Evolutionary conservation across 2,113 vertebrate genomes (phyloP), one percentile per base, ranked within the genome.

Genomic region (Procavia capensis): DNA sequence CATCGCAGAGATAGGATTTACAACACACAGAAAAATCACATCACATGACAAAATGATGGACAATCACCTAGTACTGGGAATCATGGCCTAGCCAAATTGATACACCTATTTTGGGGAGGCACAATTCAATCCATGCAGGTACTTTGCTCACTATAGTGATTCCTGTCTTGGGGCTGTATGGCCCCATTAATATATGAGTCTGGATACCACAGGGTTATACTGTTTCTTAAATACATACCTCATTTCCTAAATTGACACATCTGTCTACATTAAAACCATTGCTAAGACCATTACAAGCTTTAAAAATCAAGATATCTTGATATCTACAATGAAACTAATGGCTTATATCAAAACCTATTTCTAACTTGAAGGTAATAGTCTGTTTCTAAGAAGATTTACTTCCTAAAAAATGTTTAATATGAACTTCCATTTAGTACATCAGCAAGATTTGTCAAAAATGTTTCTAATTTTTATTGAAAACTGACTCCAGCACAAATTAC

Each of bases 281-380:
- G 20, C 27, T 88, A 31, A 88, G 3, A 43, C 4, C 47, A 63
- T 59, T 84, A 66, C 0, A 68, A 29, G 29, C n/a, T 88, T 91
- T 68, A 54, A 27, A 87, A 75, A 22, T 68, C n/a, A n/a, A n/a
- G n/a, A n/a, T 85, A 34, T 79, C 13, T 34, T 83, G 25, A 85
- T 9, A 63, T 95, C 31, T 75, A 1, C 45, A 57, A 25, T 87
- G 36, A 95, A 81, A 36, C n/a, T 81, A 74, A 80, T 22, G 75
- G 13, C 27, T 76, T 50, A 57, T 64, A 64, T 41, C 25, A 91
- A 94, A 80, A 84, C 9, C 45, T 34, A 41, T 50, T 59, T 88
- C 41, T 61, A 86, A 57, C n/a, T 57, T 96, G 47, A 85, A 95
- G 43, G 45, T 27, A 88, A 91, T 80, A 61, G 9, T 88, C 31